Evolutionary conservation across 2,888 invertebrate species (phyloP).

Genomic region (Habrosyne pyritoides): DNA sequence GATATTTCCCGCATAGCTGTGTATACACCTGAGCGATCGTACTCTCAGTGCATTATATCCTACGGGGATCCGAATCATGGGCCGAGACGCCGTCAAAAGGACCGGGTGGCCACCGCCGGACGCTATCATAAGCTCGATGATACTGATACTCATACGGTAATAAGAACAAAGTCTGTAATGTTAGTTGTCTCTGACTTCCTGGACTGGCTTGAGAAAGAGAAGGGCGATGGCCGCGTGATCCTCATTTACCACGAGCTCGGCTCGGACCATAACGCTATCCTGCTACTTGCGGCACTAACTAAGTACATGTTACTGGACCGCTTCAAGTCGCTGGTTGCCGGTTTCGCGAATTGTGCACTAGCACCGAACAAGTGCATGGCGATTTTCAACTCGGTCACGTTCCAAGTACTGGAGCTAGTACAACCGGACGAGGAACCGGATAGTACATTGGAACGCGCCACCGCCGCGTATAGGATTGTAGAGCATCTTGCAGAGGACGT

Average conservation of each 20-base stretch:
- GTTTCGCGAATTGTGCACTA: constrained; percentile 88
- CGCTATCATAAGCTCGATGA: constrained; percentile 93
- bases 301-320: constrained; percentile 86
- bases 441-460: constrained; percentile 88
- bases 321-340: constrained; percentile 87
- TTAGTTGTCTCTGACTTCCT: constrained; percentile 86
- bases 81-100: constrained; percentile 89
- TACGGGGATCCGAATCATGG: constrained; percentile 91
- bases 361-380: constrained; percentile 87
- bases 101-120: constrained; percentile 91
- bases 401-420: constrained; percentile 85
- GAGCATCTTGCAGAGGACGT: constrained; percentile 86
- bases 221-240: constrained; percentile 84
- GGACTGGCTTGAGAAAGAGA: constrained; percentile 84
- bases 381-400: constrained; percentile 85
- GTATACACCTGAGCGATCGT: constrained; percentile 88
- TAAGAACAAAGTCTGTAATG: constrained; percentile 87
- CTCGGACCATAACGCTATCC: constrained; percentile 84
- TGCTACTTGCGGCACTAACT: constrained; percentile 85
- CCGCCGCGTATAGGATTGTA: constrained; percentile 87
- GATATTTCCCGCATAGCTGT: constrained; percentile 94
- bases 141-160: constrained; percentile 89
- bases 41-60: constrained; percentile 94
- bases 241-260: constrained; percentile 86
- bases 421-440: constrained; percentile 85